A percentile compares a stretch with the other conserved stretches of the same genome.
phyloP scores from a whole-genome alignment of 2,113 vertebrate genomes.

The Antechinus flavipes region DNA sequence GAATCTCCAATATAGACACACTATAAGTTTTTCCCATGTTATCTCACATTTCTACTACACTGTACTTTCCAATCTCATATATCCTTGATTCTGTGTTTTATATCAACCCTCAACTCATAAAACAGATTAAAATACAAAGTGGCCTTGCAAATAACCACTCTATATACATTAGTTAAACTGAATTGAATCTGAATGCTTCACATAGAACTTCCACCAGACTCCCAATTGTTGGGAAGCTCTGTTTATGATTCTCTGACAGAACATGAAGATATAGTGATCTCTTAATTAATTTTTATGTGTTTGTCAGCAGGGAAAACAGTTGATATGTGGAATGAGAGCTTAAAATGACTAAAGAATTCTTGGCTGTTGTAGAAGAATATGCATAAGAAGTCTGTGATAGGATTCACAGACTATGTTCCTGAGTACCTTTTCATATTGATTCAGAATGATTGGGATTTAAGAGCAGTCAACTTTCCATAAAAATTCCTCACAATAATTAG shows the following conservation, averaged over 20 bases:
- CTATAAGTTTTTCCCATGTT: neutral
- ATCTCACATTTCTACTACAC: neutral
- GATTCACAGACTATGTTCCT: constrained; percentile 38
- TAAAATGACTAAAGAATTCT: constrained; percentile 27
- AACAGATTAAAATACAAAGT: neutral
- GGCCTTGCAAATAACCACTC: neutral
- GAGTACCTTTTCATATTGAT: constrained; percentile 26
- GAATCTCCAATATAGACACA: neutral
- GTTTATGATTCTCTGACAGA: neutral
- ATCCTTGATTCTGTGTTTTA: neutral
- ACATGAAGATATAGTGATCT: neutral
- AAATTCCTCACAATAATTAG: neutral
- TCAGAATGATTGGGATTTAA: constrained; percentile 28
- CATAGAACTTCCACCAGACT: neutral
- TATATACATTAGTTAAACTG: neutral
- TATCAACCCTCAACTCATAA: neutral
- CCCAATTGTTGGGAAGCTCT: neutral
- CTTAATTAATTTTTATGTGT: constrained; percentile 22
- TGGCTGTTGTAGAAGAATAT: constrained; percentile 31
- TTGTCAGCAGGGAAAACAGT: constrained; percentile 8
- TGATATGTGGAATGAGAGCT: constrained; percentile 27
- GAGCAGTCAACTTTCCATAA: neutral
- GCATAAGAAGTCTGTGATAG: constrained; percentile 21
- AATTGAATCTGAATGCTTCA: neutral
- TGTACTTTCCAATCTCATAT: neutral